phyloP scores from a whole-genome alignment of 2,888 invertebrate genomes.

The Thera britannica region DNA sequence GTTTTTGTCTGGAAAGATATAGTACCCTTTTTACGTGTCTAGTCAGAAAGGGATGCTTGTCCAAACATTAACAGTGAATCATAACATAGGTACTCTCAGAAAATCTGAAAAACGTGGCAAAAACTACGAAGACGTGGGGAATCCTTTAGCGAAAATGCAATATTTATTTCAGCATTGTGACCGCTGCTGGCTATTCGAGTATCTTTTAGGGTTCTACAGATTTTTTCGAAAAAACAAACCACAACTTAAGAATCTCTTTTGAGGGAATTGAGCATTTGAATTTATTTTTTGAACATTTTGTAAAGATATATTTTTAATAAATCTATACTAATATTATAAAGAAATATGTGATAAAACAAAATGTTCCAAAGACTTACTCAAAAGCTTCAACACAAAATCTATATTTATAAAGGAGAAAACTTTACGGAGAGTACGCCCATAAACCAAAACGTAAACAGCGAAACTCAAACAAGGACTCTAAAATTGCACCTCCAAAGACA shows the following conservation, averaged over 20 bases:
- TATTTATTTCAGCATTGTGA: constrained; percentile 56
- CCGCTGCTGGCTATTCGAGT: constrained; percentile 40
- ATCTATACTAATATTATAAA: too few relatives aligned
- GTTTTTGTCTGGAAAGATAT: not conserved
- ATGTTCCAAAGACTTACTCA: not conserved
- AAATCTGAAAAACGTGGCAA: constrained; percentile 31
- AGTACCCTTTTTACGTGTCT: constrained; percentile 21
- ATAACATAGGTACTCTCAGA: constrained; percentile 17
- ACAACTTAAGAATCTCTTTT: too few relatives aligned
- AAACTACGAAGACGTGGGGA: constrained; percentile 35
- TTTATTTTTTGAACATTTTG: too few relatives aligned
- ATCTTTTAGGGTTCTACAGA: constrained; percentile 41
- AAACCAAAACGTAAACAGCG: not conserved
- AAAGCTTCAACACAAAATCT: not conserved
- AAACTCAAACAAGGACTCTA: constrained; percentile 3
- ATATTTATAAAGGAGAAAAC: not conserved
- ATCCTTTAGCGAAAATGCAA: constrained; percentile 44
- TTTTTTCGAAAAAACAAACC: not conserved
- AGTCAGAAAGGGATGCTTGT: constrained; percentile 5
- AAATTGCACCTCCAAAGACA: constrained; percentile 11
- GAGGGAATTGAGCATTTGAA: too few relatives aligned
- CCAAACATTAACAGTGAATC: constrained; percentile 19
- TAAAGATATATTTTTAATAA: too few relatives aligned
- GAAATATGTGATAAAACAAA: too few relatives aligned
- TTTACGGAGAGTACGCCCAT: not conserved